Evolutionary conservation across 2,888 invertebrate genomes (phyloP).

Genomic region (Zelleria hepariella): DNA sequence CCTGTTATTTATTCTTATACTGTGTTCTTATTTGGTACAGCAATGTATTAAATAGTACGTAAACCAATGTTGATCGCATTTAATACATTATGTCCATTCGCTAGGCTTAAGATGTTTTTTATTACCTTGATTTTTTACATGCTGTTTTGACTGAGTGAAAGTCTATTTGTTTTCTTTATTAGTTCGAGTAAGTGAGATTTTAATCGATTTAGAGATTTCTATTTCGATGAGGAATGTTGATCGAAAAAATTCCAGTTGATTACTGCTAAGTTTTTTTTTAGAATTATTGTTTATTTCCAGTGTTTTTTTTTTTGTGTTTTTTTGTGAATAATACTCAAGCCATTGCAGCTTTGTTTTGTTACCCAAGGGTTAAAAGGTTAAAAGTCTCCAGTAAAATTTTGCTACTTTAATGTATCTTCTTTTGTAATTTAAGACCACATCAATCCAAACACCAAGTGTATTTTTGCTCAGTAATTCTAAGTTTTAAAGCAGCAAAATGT

Average conservation of each 20-base stretch:
- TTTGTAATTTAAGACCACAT: too few species aligned
- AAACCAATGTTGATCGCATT: background rate
- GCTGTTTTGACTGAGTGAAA: background rate
- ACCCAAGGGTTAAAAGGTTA: background rate
- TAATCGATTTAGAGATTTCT: background rate
- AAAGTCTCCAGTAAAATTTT: background rate
- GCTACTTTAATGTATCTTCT: background rate
- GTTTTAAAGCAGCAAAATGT: too few species aligned
- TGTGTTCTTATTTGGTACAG: background rate
- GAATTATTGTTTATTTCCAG: background rate
- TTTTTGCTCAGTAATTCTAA: too few species aligned
- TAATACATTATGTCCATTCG: background rate
- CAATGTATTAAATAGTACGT: background rate
- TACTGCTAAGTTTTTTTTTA: background rate
- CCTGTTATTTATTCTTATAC: constrained; percentile 2
- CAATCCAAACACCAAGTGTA: background rate
- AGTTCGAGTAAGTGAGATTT: background rate
- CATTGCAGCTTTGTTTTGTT: background rate
- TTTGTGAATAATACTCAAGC: background rate
- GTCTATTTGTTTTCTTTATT: background rate
- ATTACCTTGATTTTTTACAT: background rate
- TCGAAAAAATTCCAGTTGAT: background rate
- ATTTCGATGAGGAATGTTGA: background rate
- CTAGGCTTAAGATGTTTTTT: background rate
- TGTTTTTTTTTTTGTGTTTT: background rate